These are phyloP conservation scores for Pipistrellus pygmaeus DNA, from an alignment of 2,797 vertebrate genomes.

Conservation along the genomic window DNA sequence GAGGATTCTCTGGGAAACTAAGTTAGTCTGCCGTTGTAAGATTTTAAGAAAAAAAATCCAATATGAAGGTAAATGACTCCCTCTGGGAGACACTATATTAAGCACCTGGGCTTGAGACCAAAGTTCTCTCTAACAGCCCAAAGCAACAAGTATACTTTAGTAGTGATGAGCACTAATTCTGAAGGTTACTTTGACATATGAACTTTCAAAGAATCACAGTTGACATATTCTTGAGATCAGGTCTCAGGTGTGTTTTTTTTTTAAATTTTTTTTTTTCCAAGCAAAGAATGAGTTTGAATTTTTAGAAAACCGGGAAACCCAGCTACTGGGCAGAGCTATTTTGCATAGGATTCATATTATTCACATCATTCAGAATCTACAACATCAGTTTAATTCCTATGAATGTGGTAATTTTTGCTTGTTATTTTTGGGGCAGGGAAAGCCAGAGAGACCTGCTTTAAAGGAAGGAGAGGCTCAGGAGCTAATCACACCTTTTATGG, in stretches of 20 bases:
- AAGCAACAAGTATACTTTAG: background rate
- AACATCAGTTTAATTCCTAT: background rate
- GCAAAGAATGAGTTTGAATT: background rate
- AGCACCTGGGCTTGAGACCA: background rate
- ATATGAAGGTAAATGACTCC: background rate
- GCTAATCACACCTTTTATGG: background rate
- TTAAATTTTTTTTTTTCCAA: background rate
- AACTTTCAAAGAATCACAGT: background rate
- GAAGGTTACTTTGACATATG: background rate
- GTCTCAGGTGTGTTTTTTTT: background rate
- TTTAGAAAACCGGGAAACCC: background rate
- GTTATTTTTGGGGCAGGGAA: background rate
- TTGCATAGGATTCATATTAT: background rate
- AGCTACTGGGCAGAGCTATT: background rate
- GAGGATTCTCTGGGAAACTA: background rate
- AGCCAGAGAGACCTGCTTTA: background rate
- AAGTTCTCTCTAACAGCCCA: background rate
- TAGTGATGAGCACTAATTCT: background rate
- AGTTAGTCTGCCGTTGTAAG: background rate
- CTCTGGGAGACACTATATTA: background rate
- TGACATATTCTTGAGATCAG: background rate
- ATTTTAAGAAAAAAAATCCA: background rate
- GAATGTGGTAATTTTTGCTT: background rate
- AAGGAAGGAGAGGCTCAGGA: background rate
- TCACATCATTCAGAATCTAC: background rate